Base-by-base conservation (phyloP, 2,113 vertebrate species). In the Climacteris rufus region DNA sequence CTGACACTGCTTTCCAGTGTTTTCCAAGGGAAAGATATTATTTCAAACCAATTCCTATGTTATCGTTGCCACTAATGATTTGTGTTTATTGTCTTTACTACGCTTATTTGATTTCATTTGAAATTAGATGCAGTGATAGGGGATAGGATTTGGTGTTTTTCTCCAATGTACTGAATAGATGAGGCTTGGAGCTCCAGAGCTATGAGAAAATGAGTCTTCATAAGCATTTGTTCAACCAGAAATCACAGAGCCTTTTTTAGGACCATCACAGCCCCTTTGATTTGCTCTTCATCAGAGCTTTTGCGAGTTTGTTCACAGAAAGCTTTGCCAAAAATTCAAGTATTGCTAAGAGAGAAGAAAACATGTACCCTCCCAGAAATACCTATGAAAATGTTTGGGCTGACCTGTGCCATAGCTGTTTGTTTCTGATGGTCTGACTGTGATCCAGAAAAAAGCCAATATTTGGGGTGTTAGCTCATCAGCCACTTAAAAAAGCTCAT, bases 151-250 rank as follows among this genome's bases (percentile, higher is more conserved):
- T 93, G 65, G 60, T 68, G 45, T 90, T 96, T 95, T 92, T 68
- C 77, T 89, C 31, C 85, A 94, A 22, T 68, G 57, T 80, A 60
- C 57, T 92, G 80, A 94, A 75, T 20, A 93, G 94, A 84, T 82
- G 92, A 91, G 72, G 88, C 90, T 96, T 94, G 93, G 83, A 61
- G 68, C 76, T 89, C 40, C 76, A 64, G 40, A 68, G 88, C 83
- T 64, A 50, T 60, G 74, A 89, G 90, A 95, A 97, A 94, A 95
- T 72, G 60, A 89, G 53, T 79, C 77, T 54, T 96, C 61, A 84
- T 56, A 71, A 90, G 80, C 57, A 90, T 92, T 94, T 92, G 88
- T 90, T 93, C 86, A 93, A 95, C 90, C 40, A 93, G 85, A 94
- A 94, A 91, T 87, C 87, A 93, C 86, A 87, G 76, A 75, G 49